Evolutionary conservation across 2,888 invertebrate genomes (phyloP).

Genomic region (Clusia tigrina): DNA sequence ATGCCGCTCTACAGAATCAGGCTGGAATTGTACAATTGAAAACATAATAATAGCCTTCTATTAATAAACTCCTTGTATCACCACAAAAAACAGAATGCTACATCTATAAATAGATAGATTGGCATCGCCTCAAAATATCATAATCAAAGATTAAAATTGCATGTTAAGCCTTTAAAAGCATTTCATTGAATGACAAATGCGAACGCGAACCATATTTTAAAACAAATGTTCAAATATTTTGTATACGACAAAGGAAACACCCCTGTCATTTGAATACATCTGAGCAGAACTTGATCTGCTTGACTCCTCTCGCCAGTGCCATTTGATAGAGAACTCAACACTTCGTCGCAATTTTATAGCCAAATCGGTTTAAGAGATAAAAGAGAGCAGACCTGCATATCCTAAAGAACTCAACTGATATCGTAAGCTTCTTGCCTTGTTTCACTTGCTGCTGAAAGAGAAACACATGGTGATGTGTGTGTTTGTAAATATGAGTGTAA

Average conservation of each 20-base stretch:
- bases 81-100: too few species aligned
- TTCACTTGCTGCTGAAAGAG: conserved; percentile 19
- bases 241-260: conserved; percentile 26
- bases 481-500: conserved; percentile 35
- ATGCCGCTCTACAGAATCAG: too few species aligned
- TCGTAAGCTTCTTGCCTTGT: neutral
- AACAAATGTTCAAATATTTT: conserved; percentile 62
- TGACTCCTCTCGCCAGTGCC: conserved; percentile 14
- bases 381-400: conserved; percentile 30
- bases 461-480: conserved; percentile 24
- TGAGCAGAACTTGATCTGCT: neutral
- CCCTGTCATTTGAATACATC: conserved; percentile 45
- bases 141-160: conserved; percentile 40
- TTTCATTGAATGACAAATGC: conserved; percentile 32
- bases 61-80: too few species aligned
- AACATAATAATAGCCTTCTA: too few species aligned
- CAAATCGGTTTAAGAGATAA: conserved; percentile 39
- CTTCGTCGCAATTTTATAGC: conserved; percentile 32
- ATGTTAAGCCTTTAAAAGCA: conserved; percentile 35
- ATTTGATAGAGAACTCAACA: conserved; percentile 32
- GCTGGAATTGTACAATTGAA: too few species aligned
- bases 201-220: conserved; percentile 61
- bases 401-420: conserved; percentile 13
- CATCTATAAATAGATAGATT: too few species aligned
- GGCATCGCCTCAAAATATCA: conserved; percentile 29